Base-by-base conservation (phyloP, 2,888 invertebrate genomes). In the Dione juno region DNA sequence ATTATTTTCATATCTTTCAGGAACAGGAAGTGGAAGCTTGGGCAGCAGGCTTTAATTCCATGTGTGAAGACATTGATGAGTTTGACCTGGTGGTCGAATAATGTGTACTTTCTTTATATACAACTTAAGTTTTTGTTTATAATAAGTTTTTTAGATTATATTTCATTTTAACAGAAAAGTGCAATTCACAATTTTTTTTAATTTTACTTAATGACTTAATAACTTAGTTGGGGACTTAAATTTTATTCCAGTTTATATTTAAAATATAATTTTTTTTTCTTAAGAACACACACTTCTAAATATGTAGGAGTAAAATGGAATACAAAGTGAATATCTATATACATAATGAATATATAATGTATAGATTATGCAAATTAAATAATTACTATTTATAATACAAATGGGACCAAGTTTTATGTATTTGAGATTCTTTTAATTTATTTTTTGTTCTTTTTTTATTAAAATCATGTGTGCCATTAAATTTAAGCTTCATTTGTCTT, bases 31-130 rank as follows among this genome's bases (percentile, higher is more conserved):
- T 86, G 6, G 92, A 94, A 11, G 89, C 88, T 40, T 94, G 94
- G 94, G 94, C 94, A 0, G 90, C 89, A 0, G 86, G 88, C 45
- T 94, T 94, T 79, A 95, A 94, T 79, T 92, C 94, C 0, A 94
- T 94, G 94, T 94, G 94, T 75, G 92, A 94, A 72, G 94, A 94
- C 76, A 83, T 94, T 43, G 94, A 94, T 6, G 88, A 93, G 1
- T 93, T 93, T 75, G 76, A 79, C 74, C 75, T 81, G 54, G 75
- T 81, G 53, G 76, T 79, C 52, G 80, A 81, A 74, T 81, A 75
- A 74, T 37, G 8, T 40, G 48, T 7, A 63, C n/a, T 16, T 45
- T 28, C 13, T 35, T 63, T 16, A 63, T 35, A 43, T 45, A n/a
- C n/a, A 35, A 13, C 11, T 63, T 8, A 45, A 45, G 28, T 8